These are phyloP conservation scores for Argyrosomus regius DNA, from an alignment of 2,797 vertebrate genomes.

Conservation along the genomic window DNA sequence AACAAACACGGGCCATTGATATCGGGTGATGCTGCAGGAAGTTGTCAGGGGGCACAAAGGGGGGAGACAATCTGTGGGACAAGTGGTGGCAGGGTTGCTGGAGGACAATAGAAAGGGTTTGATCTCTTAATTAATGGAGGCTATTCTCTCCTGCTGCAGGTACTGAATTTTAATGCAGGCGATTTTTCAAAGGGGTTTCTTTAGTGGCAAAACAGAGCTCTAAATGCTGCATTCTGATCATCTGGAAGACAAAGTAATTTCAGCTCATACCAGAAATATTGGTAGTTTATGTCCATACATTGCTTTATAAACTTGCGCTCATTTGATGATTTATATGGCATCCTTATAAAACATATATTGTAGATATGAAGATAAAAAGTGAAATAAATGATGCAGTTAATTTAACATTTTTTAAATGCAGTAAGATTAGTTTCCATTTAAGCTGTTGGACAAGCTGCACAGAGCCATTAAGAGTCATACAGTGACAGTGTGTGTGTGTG, in stretches of 20 bases:
- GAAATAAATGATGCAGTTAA: not conserved
- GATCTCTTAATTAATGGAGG: slow-evolving; percentile 88
- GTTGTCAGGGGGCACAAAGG: slow-evolving; percentile 78
- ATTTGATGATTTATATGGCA: not conserved
- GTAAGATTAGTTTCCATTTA: not conserved
- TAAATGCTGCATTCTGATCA: slow-evolving; percentile 55
- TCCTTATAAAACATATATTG: not conserved
- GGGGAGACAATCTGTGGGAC: slow-evolving; percentile 73
- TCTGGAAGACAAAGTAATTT: slow-evolving; percentile 25
- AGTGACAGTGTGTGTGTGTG: slow-evolving; percentile 49
- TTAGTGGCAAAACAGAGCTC: slow-evolving; percentile 58
- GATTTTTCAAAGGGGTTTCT: slow-evolving; percentile 75
- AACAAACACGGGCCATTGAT: slow-evolving; percentile 82
- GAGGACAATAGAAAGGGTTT: slow-evolving; percentile 82
- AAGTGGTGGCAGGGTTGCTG: slow-evolving; percentile 75
- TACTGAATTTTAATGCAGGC: slow-evolving; percentile 82
- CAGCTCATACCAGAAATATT: slow-evolving; percentile 22
- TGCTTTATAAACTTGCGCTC: not conserved
- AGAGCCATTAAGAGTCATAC: slow-evolving; percentile 11
- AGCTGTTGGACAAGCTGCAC: slow-evolving; percentile 9
- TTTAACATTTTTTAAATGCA: not conserved
- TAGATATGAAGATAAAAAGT: not conserved
- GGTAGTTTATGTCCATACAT: not conserved
- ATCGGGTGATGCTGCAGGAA: slow-evolving; percentile 82
- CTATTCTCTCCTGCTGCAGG: slow-evolving; percentile 80